Evolutionary conservation across 2,888 invertebrate genomes (phyloP).

Genomic region (Panzeria rudis): DNA sequence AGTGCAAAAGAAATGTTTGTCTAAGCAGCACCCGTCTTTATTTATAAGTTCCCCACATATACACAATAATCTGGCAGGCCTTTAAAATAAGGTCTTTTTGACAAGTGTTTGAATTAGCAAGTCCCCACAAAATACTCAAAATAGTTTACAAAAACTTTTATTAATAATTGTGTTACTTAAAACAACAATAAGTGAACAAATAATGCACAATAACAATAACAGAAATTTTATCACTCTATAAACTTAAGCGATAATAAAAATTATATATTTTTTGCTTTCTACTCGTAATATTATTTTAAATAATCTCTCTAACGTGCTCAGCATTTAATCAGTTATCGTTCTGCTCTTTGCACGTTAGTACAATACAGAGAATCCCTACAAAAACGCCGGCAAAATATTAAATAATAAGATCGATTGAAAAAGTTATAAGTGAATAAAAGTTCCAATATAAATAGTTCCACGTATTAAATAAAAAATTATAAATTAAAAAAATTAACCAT

Average conservation of each 20-base stretch:
- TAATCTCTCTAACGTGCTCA: slow-evolving; percentile 33
- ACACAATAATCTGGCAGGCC: slow-evolving; percentile 29
- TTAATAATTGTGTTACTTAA: slow-evolving; percentile 24
- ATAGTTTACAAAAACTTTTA: slow-evolving; percentile 36
- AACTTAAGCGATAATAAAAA: slow-evolving; percentile 54
- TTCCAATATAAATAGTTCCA: neutral
- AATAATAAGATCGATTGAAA: neutral
- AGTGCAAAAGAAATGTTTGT: no score
- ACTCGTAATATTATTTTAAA: slow-evolving; percentile 11
- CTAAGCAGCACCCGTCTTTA: neutral
- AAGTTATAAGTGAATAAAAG: slow-evolving; percentile 7
- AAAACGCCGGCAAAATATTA: neutral
- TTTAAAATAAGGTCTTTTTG: neutral
- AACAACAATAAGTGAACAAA: slow-evolving; percentile 51
- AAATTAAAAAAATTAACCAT: neutral
- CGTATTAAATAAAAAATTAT: neutral
- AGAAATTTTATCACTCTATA: slow-evolving; percentile 8
- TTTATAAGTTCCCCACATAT: neutral
- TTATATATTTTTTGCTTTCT: neutral
- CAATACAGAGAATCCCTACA: neutral
- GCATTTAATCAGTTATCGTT: slow-evolving; percentile 57
- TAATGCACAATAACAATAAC: slow-evolving; percentile 2
- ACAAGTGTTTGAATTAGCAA: slow-evolving; percentile 53
- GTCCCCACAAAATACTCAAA: slow-evolving; percentile 33
- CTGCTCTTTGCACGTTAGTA: slow-evolving; percentile 43